These are phyloP conservation scores for Drosophila kikkawai DNA, from an alignment of 1,140 invertebrate species.

Conservation along the genomic window DNA sequence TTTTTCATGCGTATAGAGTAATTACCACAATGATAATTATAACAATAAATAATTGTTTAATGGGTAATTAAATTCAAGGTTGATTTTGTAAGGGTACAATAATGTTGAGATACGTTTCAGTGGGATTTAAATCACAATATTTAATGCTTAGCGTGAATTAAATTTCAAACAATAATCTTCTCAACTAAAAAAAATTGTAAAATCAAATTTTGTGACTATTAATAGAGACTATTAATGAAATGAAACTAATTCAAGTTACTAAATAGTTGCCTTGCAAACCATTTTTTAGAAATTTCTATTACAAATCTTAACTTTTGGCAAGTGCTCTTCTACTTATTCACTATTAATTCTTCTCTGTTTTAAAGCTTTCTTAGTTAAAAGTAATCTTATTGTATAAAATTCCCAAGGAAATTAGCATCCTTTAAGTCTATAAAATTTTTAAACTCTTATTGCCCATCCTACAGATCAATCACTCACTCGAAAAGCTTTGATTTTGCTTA, in stretches of 20 bases:
- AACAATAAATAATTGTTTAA: neutral
- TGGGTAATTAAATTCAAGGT: constrained; percentile 10
- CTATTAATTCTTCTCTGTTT: neutral
- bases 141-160: neutral
- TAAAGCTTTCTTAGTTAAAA: neutral
- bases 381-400: neutral
- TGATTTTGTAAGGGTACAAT: neutral
- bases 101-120: too few relatives aligned
- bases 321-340: neutral
- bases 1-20: neutral
- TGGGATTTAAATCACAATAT: neutral
- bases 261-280: too few relatives aligned
- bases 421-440: neutral
- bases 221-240: too few relatives aligned
- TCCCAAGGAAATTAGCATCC: too few relatives aligned
- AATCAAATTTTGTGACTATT: too few relatives aligned
- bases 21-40: neutral
- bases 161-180: neutral
- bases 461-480: constrained; percentile 55
- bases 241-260: too few relatives aligned
- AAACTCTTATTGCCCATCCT: neutral
- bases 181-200: too few relatives aligned
- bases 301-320: neutral
- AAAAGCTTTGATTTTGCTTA: constrained; percentile 54
- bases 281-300: neutral